Conservation (phyloP, 2,888 invertebrate genomes). For the Lithophane socia region DNA sequence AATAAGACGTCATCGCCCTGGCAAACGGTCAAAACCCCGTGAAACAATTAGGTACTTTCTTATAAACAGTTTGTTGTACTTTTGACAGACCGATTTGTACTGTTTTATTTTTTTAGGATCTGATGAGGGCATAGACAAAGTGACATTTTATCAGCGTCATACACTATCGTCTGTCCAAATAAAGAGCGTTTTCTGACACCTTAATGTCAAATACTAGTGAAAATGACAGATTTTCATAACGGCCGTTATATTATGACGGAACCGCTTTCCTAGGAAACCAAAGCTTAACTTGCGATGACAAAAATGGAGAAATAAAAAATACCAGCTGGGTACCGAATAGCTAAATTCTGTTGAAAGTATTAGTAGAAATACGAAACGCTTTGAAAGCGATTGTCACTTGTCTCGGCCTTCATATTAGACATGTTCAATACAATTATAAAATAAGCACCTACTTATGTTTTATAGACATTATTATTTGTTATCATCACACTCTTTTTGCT, state of each 20-base stretch:
- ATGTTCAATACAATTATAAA: too few species aligned
- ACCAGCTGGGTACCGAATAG: not conserved
- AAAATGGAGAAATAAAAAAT: not conserved
- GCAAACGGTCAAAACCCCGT: constrained; percentile 52
- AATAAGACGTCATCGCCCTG: constrained; percentile 59
- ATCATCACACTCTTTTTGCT: not conserved
- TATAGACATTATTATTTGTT: not conserved
- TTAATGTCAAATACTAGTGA: too few species aligned
- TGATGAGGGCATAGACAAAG: not conserved
- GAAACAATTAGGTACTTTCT: constrained; percentile 29
- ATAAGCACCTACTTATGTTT: not conserved
- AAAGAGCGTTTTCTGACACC: not conserved
- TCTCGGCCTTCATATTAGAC: not conserved
- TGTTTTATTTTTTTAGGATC: not conserved
- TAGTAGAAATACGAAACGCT: not conserved
- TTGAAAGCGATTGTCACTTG: not conserved
- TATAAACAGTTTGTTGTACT: constrained; percentile 35
- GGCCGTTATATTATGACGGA: not conserved
- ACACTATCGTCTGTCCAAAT: not conserved
- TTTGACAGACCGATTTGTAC: constrained; percentile 16
- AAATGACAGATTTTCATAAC: not conserved
- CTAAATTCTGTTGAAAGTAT: not conserved
- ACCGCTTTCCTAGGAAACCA: not conserved
- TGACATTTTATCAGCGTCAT: not conserved
- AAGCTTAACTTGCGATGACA: not conserved